Percentiles rank a stretch among this genome's conserved stretches.
Evolutionary conservation across 2,113 vertebrate species (phyloP).

Genomic region (Neolamprologus toae): DNA sequence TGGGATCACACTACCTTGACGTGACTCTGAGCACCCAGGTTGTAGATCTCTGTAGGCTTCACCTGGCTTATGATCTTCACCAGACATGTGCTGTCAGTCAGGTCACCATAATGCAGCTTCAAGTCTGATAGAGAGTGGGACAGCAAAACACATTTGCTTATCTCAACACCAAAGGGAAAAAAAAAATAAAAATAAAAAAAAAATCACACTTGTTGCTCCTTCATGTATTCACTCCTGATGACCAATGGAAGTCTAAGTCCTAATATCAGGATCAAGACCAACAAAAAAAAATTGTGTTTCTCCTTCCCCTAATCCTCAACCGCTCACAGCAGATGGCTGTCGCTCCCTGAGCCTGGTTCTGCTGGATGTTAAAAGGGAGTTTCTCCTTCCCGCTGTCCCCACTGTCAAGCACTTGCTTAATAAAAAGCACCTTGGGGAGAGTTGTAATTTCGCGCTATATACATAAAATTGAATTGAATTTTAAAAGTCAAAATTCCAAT

Average conservation of each 20-base stretch:
- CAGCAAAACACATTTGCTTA: background rate
- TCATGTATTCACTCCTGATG: background rate
- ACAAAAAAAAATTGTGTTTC: background rate
- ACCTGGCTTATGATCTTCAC: conserved; percentile 98
- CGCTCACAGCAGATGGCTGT: background rate
- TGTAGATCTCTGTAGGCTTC: conserved; percentile 93
- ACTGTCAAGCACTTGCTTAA: background rate
- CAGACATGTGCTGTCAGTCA: conserved; percentile 96
- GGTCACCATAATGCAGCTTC: conserved; percentile 95
- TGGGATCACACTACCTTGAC: conserved; percentile 80
- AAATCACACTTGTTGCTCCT: background rate
- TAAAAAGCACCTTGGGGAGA: background rate
- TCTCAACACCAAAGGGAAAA: background rate
- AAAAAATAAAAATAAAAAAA: rapidly evolving
- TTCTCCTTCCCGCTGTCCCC: background rate
- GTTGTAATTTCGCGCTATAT: background rate
- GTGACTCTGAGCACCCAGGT: conserved; percentile 95
- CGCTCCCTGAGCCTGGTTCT: background rate
- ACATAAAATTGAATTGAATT: background rate
- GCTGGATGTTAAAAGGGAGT: background rate
- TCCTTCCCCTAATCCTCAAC: background rate
- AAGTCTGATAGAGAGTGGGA: conserved; percentile 75
- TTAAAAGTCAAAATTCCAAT: background rate
- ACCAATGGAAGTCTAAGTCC: background rate
- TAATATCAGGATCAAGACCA: background rate